Evolutionary conservation across 2,113 vertebrate species (phyloP).

Genomic region (Donacobius atricapilla): DNA sequence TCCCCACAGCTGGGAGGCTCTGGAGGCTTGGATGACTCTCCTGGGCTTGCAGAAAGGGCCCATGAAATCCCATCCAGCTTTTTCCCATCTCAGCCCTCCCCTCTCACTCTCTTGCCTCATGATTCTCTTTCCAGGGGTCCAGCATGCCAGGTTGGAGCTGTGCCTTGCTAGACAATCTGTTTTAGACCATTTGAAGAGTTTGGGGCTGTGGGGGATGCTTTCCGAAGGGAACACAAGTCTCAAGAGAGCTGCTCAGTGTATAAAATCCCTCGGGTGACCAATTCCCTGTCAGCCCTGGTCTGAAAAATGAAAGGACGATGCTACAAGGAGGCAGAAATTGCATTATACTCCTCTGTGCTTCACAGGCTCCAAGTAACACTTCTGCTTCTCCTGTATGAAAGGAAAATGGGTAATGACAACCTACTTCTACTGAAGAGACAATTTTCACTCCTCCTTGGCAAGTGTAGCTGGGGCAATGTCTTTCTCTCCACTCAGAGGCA

Average conservation of each 20-base stretch:
- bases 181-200: not conserved
- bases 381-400: not conserved
- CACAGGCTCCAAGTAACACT: slow-evolving; percentile 1
- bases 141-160: not conserved
- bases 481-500: slow-evolving; percentile 1
- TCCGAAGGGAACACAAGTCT: not conserved
- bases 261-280: not conserved
- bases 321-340: slow-evolving; percentile 29
- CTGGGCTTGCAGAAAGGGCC: not conserved
- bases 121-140: not conserved
- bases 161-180: not conserved
- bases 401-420: slow-evolving; percentile 46
- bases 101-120: rapidly evolving
- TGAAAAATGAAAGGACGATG: not conserved
- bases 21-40: not conserved
- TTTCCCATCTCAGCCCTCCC: not conserved
- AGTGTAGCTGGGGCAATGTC: not conserved
- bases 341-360: not conserved
- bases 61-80: not conserved
- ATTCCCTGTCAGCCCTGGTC: not conserved
- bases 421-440: slow-evolving; percentile 20
- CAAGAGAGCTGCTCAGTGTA: not conserved
- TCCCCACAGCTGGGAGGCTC: not conserved
- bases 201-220: not conserved
- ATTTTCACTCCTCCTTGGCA: slow-evolving; percentile 38